A percentile compares a stretch with the other conserved stretches of the same genome.
phyloP scores from a whole-genome alignment of 2,888 invertebrate genomes.

The Crossocerus cetratus region DNA sequence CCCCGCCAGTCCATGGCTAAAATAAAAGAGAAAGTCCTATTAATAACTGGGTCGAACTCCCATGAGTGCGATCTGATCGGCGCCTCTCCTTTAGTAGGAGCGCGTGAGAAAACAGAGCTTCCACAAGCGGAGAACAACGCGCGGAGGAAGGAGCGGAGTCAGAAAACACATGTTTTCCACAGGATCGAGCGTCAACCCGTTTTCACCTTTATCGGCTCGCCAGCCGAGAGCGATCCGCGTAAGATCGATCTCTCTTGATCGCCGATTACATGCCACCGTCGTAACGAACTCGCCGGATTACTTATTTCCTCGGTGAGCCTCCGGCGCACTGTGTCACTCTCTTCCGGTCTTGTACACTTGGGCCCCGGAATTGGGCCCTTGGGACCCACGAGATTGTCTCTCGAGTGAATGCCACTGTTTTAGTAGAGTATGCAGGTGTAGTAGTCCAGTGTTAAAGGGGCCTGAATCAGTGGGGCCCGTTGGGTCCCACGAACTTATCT shows the following conservation, averaged over 20 bases:
- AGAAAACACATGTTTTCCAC: background rate
- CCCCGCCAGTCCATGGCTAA: constrained; percentile 75
- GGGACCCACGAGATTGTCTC: no score
- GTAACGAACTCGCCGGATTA: background rate
- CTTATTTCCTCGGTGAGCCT: background rate
- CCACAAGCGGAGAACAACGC: constrained; percentile 15
- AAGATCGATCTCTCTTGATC: background rate
- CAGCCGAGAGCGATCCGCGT: background rate
- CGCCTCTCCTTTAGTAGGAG: constrained; percentile 18
- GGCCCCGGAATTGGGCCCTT: no score
- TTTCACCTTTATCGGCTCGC: background rate
- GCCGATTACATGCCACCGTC: background rate
- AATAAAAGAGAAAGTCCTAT: constrained; percentile 75
- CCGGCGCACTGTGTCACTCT: background rate
- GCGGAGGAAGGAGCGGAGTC: background rate
- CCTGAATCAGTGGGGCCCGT: no score
- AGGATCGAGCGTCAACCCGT: no score
- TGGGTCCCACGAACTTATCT: no score
- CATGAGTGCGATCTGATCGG: constrained; percentile 49
- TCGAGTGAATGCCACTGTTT: no score
- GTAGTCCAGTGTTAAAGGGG: no score
- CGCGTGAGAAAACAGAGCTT: constrained; percentile 22
- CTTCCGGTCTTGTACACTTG: background rate
- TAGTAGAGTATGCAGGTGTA: no score
- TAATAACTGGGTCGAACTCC: constrained; percentile 70